Conservation (phyloP, 2,113 vertebrate genomes). For the Cardinalis cardinalis region DNA sequence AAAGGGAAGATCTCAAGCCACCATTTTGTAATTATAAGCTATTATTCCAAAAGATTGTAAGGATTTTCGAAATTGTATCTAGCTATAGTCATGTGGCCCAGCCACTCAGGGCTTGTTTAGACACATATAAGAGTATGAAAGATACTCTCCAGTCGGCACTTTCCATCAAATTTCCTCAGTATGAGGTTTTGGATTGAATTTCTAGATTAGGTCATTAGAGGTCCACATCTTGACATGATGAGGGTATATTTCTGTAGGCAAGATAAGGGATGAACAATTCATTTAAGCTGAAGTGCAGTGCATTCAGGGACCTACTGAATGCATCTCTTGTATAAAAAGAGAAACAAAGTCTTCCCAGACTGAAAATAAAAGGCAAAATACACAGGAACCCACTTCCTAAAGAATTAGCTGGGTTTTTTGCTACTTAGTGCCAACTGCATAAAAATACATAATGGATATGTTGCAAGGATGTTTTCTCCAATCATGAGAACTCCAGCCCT, state of each 20-base stretch:
- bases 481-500: not conserved
- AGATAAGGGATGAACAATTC: not conserved
- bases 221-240: not conserved
- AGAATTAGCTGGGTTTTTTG: not conserved
- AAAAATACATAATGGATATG: not conserved
- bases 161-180: not conserved
- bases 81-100: not conserved
- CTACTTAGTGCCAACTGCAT: not conserved
- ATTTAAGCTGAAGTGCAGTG: not conserved
- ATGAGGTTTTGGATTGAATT: not conserved
- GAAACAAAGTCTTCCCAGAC: not conserved
- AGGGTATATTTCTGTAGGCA: not conserved
- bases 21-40: not conserved
- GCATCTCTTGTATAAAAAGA: not conserved
- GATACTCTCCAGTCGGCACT: not conserved
- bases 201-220: not conserved
- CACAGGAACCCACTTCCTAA: not conserved
- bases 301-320: not conserved
- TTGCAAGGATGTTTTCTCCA: not conserved
- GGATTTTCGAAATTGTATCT: not conserved
- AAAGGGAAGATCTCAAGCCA: not conserved
- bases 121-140: not conserved
- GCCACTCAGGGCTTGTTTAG: not conserved
- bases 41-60: not conserved
- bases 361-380: not conserved